Evolutionary conservation across 2,888 invertebrate species (phyloP).

Genomic region (Eupithecia inturbata): DNA sequence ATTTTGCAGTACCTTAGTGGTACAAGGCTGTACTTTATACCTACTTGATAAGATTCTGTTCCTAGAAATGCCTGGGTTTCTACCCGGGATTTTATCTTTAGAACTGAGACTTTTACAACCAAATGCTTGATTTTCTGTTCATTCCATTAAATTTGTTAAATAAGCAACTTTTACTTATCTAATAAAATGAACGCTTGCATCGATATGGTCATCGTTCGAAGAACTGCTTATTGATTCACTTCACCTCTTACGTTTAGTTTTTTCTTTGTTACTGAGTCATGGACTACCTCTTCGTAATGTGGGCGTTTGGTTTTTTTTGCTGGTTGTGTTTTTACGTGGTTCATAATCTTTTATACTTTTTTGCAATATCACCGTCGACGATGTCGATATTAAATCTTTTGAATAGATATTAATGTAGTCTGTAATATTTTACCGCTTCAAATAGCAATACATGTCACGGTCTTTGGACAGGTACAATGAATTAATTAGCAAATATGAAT

Average conservation of each 20-base stretch:
- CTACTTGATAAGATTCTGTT: background rate
- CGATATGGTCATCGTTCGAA: slow-evolving; percentile 35
- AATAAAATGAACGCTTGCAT: slow-evolving; percentile 14
- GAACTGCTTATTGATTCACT: slow-evolving; percentile 39
- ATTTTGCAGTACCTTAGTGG: slow-evolving; percentile 6
- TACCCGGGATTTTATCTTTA: background rate
- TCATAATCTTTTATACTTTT: background rate
- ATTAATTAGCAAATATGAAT: slow-evolving; percentile 9
- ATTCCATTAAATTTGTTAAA: background rate
- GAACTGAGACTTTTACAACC: background rate
- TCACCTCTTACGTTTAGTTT: slow-evolving; percentile 26
- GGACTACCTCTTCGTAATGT: slow-evolving; percentile 16
- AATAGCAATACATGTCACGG: slow-evolving; percentile 1
- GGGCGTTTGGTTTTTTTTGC: slow-evolving; percentile 15
- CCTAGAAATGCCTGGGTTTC: background rate
- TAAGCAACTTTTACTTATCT: background rate
- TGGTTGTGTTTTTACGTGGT: slow-evolving; percentile 5
- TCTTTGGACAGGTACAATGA: background rate
- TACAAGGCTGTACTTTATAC: background rate
- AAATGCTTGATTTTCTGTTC: slow-evolving; percentile 2
- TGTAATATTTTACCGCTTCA: background rate
- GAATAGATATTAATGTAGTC: background rate
- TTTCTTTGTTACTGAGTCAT: slow-evolving; percentile 33
- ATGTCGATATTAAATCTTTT: background rate
- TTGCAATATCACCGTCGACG: background rate